Conservation (phyloP, 1,140 invertebrate species). For the Thrips palmi region DNA sequence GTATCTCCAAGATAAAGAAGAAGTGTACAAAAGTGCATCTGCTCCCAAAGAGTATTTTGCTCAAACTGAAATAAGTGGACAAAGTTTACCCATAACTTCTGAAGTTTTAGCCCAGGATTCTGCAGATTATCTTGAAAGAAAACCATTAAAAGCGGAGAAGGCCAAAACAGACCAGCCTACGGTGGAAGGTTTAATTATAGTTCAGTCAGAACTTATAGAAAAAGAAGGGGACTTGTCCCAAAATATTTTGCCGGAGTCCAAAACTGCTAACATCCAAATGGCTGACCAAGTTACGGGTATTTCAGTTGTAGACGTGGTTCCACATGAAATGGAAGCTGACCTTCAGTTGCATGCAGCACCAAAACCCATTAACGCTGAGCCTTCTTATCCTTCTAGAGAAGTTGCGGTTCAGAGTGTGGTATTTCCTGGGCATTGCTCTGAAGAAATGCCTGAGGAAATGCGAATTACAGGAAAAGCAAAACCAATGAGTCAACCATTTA, state of each 20-base stretch:
- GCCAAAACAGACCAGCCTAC: slow-evolving; percentile 27
- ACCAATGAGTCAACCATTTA: too few relatives aligned
- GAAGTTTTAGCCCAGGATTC: slow-evolving; percentile 29
- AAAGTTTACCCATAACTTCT: slow-evolving; percentile 28
- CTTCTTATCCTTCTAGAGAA: too few relatives aligned
- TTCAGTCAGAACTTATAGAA: slow-evolving; percentile 30
- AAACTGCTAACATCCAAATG: slow-evolving; percentile 28
- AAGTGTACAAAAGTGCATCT: slow-evolving; percentile 19
- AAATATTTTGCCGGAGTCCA: slow-evolving; percentile 26
- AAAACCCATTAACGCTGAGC: slow-evolving; percentile 16
- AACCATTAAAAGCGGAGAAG: slow-evolving; percentile 20
- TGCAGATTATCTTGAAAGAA: slow-evolving; percentile 24
- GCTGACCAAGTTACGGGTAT: slow-evolving; percentile 26
- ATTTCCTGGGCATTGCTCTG: too few relatives aligned
- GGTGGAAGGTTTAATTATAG: slow-evolving; percentile 30
- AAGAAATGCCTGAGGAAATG: too few relatives aligned
- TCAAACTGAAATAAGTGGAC: slow-evolving; percentile 25
- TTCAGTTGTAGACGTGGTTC: slow-evolving; percentile 24
- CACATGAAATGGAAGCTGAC: slow-evolving; percentile 26
- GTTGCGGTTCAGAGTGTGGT: too few relatives aligned
- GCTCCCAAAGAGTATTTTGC: slow-evolving; percentile 22
- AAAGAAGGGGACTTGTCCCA: slow-evolving; percentile 30
- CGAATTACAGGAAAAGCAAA: too few relatives aligned
- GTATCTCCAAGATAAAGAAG: slow-evolving; percentile 26
- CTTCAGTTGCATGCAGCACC: slow-evolving; percentile 12